Conservation (phyloP, 2,113 vertebrate species). For the Conger conger region DNA sequence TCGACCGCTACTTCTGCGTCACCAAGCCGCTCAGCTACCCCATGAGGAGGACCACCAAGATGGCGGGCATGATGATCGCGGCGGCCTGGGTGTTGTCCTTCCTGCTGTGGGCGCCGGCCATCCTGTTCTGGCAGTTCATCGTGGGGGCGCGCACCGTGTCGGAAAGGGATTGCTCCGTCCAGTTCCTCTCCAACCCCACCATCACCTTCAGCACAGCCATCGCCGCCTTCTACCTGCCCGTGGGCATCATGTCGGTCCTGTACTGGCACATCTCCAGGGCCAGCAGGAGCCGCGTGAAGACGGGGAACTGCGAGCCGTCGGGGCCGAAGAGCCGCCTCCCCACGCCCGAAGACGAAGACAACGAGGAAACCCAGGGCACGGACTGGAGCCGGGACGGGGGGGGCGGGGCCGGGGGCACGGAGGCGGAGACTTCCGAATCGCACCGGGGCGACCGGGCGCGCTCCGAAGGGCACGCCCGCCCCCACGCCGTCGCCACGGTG, state of each 20-base stretch:
- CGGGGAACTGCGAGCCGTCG: conserved; percentile 74
- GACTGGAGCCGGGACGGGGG: conserved; percentile 66
- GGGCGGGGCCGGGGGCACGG: conserved; percentile 18
- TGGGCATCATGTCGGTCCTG: conserved; percentile 90
- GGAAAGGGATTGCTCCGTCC: conserved; percentile 81
- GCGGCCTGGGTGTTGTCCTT: conserved; percentile 94
- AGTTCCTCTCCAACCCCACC: conserved; percentile 91
- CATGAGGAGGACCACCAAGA: conserved; percentile 89
- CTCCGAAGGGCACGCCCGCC: conserved; percentile 71
- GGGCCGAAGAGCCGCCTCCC: conserved; percentile 69
- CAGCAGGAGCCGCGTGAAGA: conserved; percentile 87
- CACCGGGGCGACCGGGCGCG: conserved; percentile 41
- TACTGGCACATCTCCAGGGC: conserved; percentile 95
- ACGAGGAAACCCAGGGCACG: conserved; percentile 55
- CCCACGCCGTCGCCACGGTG: conserved; percentile 78
- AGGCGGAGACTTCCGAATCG: conserved; percentile 66
- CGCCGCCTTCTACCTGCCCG: conserved; percentile 94
- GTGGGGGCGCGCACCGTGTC: conserved; percentile 85
- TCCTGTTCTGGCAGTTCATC: conserved; percentile 98
- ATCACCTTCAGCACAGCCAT: conserved; percentile 97
- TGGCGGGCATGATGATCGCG: conserved; percentile 96
- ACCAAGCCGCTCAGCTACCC: conserved; percentile 96
- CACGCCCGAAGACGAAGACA: conserved; percentile 77
- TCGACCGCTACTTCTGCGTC: conserved; percentile 97
- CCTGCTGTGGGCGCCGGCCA: conserved; percentile 93